A percentile compares a stretch with the other conserved stretches of the same genome.
phyloP scores from a whole-genome alignment of 2,113 vertebrate genomes.

The Hystrix brachyura region DNA sequence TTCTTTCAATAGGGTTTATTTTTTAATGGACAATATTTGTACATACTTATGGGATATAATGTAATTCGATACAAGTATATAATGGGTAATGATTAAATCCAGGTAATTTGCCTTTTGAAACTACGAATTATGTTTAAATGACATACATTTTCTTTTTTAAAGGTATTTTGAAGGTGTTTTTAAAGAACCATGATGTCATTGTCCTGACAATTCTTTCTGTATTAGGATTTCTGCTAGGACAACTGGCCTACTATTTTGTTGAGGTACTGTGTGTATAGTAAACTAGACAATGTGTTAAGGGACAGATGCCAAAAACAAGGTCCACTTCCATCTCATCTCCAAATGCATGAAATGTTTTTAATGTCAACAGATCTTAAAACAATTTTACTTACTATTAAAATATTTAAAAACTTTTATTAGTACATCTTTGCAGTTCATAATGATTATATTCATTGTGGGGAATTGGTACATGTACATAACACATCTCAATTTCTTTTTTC shows the following conservation, averaged over 20 bases:
- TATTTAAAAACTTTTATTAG: background rate
- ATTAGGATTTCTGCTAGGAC: slow-evolving; percentile 69
- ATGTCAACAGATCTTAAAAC: background rate
- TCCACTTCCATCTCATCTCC: background rate
- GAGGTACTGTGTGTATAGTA: slow-evolving; percentile 60
- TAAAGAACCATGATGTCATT: slow-evolving; percentile 70
- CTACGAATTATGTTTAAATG: slow-evolving; percentile 2
- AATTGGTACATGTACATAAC: background rate
- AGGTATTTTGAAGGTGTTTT: slow-evolving; percentile 67
- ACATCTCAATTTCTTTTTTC: background rate
- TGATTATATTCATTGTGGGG: background rate
- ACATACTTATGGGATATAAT: background rate
- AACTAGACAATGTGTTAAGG: background rate
- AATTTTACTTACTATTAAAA: background rate
- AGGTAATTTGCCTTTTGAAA: slow-evolving; percentile 14
- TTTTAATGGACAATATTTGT: background rate
- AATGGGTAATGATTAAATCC: background rate
- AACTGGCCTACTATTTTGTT: slow-evolving; percentile 64
- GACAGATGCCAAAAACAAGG: background rate
- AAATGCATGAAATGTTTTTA: background rate
- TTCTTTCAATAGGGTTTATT: background rate
- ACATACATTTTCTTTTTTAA: slow-evolving; percentile 49
- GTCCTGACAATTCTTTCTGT: slow-evolving; percentile 72
- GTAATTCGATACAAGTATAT: background rate
- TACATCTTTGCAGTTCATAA: background rate